Conservation (phyloP, 2,888 invertebrate genomes). For the Crocallis elinguaria region DNA sequence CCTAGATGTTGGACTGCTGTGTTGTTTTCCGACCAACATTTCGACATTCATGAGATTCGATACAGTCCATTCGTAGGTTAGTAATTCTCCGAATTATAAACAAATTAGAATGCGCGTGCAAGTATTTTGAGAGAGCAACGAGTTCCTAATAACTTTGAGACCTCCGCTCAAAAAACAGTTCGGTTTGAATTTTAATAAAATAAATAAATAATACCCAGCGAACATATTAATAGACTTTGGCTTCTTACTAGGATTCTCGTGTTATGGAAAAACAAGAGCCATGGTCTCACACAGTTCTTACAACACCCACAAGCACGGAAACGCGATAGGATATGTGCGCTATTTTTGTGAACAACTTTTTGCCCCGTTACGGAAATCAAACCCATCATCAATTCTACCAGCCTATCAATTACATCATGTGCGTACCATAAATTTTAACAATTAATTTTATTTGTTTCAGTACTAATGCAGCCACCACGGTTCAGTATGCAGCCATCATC, state of each 20-base stretch:
- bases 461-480: conserved; percentile 91
- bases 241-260: no score
- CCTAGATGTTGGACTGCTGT: conserved; percentile 29
- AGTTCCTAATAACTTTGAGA: conserved; percentile 11
- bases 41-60: conserved; percentile 25
- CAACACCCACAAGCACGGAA: no score
- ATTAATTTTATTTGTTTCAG: conserved; percentile 57
- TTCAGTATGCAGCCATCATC: conserved; percentile 95
- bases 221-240: no score
- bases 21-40: conserved; percentile 27
- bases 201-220: no score
- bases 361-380: no score
- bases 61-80: conserved; percentile 26
- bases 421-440: no score
- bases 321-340: no score
- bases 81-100: conserved; percentile 26
- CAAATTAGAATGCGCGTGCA: conserved; percentile 24
- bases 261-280: no score
- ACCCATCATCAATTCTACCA: no score
- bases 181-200: background rate
- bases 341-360: no score
- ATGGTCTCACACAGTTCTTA: no score
- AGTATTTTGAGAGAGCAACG: conserved; percentile 14
- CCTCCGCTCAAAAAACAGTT: background rate
- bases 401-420: no score